Percentiles rank a stretch among this genome's conserved stretches.
Evolutionary conservation across 2,113 vertebrate species (phyloP).

Genomic region (Rhinoderma darwinii): DNA sequence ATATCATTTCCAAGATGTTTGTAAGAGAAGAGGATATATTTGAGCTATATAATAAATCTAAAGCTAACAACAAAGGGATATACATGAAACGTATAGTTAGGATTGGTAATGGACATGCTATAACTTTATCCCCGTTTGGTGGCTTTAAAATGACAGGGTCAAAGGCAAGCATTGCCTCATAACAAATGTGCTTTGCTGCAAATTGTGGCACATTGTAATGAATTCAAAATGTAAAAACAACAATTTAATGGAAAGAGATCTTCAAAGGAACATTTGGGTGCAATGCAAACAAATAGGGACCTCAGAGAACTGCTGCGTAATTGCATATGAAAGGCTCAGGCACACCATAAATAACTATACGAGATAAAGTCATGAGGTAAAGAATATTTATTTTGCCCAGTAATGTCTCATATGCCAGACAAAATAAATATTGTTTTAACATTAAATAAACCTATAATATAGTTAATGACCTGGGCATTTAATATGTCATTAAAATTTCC

Average conservation of each 20-base stretch:
- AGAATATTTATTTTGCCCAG: slow-evolving; percentile 47
- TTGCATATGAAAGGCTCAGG: slow-evolving; percentile 47
- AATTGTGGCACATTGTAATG: slow-evolving; percentile 36
- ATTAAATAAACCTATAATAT: slow-evolving; percentile 34
- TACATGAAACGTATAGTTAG: not conserved
- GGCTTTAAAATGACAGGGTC: slow-evolving; percentile 33
- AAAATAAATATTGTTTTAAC: slow-evolving; percentile 54
- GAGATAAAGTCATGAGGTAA: slow-evolving; percentile 50
- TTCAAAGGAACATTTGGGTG: slow-evolving; percentile 52
- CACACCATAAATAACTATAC: slow-evolving; percentile 52
- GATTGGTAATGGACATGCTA: slow-evolving; percentile 1
- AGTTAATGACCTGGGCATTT: slow-evolving; percentile 6
- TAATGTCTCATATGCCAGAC: slow-evolving; percentile 46
- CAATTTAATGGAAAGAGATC: slow-evolving; percentile 47
- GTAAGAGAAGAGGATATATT: not conserved
- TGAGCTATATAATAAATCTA: not conserved
- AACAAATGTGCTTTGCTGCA: slow-evolving; percentile 24
- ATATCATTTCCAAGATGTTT: not conserved
- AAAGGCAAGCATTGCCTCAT: slow-evolving; percentile 34
- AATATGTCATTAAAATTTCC: slow-evolving; percentile 36
- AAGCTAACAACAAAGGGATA: slow-evolving; percentile 8
- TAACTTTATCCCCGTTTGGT: not conserved
- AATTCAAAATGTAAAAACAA: slow-evolving; percentile 55
- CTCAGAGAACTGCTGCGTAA: slow-evolving; percentile 33
- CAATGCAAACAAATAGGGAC: slow-evolving; percentile 50